Evolutionary conservation across 2,888 invertebrate species (phyloP).

Genomic region (Meta bourneti): DNA sequence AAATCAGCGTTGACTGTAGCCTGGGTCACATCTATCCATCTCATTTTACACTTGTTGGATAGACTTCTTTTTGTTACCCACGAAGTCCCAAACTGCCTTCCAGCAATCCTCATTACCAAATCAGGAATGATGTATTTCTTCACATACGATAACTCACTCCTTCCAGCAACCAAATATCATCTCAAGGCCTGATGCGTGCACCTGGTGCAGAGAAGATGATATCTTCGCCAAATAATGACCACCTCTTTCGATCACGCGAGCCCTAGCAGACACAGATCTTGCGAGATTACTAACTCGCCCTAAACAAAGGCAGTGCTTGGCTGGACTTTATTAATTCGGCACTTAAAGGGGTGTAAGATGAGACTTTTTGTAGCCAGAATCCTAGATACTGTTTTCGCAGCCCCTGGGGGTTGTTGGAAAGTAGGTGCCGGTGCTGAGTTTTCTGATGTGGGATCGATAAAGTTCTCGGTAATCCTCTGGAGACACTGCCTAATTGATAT

Average conservation of each 20-base stretch:
- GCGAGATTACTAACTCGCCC: neutral
- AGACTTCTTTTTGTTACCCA: too few relatives aligned
- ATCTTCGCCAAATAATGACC: slow-evolving; percentile 30
- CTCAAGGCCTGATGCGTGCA: slow-evolving; percentile 15
- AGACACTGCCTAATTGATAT: slow-evolving; percentile 13
- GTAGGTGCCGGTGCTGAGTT: neutral
- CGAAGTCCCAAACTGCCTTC: too few relatives aligned
- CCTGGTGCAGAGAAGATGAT: slow-evolving; percentile 36
- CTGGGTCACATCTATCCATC: too few relatives aligned
- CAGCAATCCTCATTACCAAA: neutral
- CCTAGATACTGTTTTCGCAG: neutral
- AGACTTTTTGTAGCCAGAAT: slow-evolving; percentile 44
- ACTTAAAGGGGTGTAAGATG: slow-evolving; percentile 60
- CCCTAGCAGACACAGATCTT: neutral
- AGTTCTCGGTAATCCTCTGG: slow-evolving; percentile 7
- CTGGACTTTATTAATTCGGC: slow-evolving; percentile 13
- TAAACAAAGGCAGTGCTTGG: slow-evolving; percentile 29
- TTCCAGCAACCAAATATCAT: neutral
- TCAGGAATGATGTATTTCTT: too few relatives aligned
- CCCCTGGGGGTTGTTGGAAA: slow-evolving; percentile 4
- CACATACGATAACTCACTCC: neutral
- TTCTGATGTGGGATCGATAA: slow-evolving; percentile 32
- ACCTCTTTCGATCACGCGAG: slow-evolving; percentile 37
- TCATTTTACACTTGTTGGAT: too few relatives aligned
- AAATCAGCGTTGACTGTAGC: neutral